Conservation (phyloP, 2,113 vertebrate genomes). For the Myrmecophaga tridactyla region DNA sequence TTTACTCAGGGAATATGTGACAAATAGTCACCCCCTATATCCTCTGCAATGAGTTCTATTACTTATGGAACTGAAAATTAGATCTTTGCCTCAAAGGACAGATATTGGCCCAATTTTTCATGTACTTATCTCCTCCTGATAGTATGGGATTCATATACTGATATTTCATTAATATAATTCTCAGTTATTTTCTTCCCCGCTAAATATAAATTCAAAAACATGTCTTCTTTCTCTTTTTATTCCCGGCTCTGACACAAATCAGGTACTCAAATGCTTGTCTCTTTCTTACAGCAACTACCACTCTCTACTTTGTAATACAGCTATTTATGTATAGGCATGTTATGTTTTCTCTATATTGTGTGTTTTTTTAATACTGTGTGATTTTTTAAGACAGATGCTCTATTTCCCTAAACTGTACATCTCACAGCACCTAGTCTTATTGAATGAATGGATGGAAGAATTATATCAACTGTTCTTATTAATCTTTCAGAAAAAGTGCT, state of each 20-base stretch:
- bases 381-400: conserved; percentile 11
- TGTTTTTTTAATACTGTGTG: not conserved
- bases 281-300: not conserved
- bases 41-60: not conserved
- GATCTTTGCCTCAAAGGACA: conserved; percentile 3
- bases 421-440: not conserved
- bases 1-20: not conserved
- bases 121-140: not conserved
- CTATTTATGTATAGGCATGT: not conserved
- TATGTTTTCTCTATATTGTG: not conserved
- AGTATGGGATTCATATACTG: not conserved
- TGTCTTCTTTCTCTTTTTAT: not conserved
- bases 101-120: not conserved
- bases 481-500: not conserved
- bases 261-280: not conserved
- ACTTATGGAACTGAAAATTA: conserved; percentile 10
- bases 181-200: not conserved
- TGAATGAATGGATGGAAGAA: not conserved
- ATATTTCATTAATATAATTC: not conserved
- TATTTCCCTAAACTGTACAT: not conserved
- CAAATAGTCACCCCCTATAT: not conserved
- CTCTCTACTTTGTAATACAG: not conserved
- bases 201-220: not conserved
- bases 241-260: not conserved
- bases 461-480: not conserved